Conservation (phyloP, 1,140 invertebrate species). For the Globodera rostochiensis region DNA sequence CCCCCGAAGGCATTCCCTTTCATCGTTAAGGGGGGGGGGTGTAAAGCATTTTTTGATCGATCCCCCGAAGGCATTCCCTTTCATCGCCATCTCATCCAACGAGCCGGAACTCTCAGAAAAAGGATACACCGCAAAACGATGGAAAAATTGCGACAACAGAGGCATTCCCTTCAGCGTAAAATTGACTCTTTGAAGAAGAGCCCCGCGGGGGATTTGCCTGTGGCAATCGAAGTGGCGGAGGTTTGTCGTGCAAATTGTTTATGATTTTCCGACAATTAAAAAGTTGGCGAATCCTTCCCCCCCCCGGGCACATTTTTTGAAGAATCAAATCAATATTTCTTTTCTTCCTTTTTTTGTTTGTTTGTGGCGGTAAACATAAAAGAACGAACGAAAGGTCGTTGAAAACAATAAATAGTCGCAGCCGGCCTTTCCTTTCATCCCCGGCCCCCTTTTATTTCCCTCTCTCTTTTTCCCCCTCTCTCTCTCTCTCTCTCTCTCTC, state of each 20-base stretch:
- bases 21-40: too few relatives aligned
- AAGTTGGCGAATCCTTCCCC: too few relatives aligned
- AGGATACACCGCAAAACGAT: conserved; percentile 15
- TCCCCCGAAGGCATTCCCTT: not conserved
- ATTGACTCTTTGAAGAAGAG: conserved; percentile 37
- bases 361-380: too few relatives aligned
- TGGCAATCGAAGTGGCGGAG: conserved; percentile 36
- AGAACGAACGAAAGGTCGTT: too few relatives aligned
- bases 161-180: conserved; percentile 23
- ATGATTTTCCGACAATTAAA: not conserved
- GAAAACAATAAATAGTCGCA: too few relatives aligned
- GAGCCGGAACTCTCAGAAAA: conserved; percentile 18
- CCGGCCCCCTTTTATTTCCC: too few relatives aligned
- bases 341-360: too few relatives aligned
- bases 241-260: conserved; percentile 8
- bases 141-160: conserved; percentile 13
- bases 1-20: not conserved
- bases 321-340: too few relatives aligned
- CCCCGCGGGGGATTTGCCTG: conserved; percentile 35
- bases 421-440: too few relatives aligned
- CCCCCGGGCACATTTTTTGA: too few relatives aligned
- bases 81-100: not conserved
- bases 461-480: not conserved
- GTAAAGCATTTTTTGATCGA: too few relatives aligned
- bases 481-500: not conserved